Conservation (phyloP, 2,113 vertebrate species). For the Vidua macroura region DNA sequence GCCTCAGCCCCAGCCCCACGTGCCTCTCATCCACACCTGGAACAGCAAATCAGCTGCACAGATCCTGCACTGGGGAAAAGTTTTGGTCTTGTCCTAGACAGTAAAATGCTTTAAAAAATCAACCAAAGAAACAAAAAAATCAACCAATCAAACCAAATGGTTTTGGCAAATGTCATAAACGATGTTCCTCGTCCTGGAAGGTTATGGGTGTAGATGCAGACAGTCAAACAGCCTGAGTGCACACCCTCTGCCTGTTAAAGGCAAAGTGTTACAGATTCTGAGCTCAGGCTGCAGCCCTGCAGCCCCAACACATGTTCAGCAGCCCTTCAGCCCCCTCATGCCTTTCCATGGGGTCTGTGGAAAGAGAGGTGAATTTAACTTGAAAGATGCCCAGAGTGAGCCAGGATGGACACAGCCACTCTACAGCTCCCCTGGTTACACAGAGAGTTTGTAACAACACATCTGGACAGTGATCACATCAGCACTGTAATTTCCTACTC, state of each 20-base stretch:
- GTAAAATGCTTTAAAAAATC: neutral
- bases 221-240: neutral
- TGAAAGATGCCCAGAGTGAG: neutral
- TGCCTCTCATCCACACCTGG: neutral
- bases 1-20: neutral
- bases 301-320: neutral
- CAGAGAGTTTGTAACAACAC: neutral
- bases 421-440: neutral
- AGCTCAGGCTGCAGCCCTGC: neutral
- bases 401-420: neutral
- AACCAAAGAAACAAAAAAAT: neutral
- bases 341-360: neutral
- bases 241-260: neutral
- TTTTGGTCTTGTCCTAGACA: neutral
- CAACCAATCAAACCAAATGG: neutral
- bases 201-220: neutral
- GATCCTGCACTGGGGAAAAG: neutral
- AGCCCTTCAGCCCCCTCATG: neutral
- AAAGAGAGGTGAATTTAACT: neutral
- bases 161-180: neutral
- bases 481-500: neutral
- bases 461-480: neutral
- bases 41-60: neutral
- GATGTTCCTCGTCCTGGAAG: accelerated
- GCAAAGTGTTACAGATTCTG: neutral